Conservation (phyloP, 92 coral and sea anemone genomes). For the Metridium senile region DNA sequence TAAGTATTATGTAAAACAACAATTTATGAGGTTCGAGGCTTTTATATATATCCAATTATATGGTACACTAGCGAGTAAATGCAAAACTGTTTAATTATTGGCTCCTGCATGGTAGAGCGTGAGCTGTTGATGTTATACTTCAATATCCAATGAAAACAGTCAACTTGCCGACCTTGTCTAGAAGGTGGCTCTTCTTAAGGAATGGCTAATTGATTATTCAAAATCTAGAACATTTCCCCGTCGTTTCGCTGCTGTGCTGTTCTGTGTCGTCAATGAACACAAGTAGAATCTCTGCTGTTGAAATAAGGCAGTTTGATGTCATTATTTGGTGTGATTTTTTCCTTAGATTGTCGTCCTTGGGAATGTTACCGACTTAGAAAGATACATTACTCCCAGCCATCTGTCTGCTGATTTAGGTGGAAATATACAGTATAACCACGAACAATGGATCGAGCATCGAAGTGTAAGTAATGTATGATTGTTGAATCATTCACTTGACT, state of each 20-base stretch:
- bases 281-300: not conserved
- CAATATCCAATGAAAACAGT: not conserved
- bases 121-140: not conserved
- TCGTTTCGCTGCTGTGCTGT: not conserved
- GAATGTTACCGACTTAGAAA: slow-evolving; percentile 60
- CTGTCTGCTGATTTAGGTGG: slow-evolving; percentile 89
- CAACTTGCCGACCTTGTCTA: not conserved
- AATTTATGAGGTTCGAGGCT: not conserved
- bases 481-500: not conserved
- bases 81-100: no score
- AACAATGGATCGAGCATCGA: slow-evolving; percentile 93
- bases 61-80: no score
- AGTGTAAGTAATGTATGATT: slow-evolving; percentile 60
- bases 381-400: slow-evolving; percentile 70
- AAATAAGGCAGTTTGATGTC: no score
- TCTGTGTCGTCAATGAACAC: not conserved
- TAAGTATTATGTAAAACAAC: not conserved
- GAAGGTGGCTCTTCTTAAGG: not conserved
- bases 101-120: no score
- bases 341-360: slow-evolving; percentile 72
- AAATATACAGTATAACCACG: slow-evolving; percentile 71
- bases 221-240: slow-evolving; percentile 1
- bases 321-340: slow-evolving; percentile 5
- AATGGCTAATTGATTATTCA: slow-evolving; percentile 5
- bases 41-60: no score